Conservation (phyloP, 2,797 vertebrate genomes). For the Enteromius afrohamiltoni region DNA sequence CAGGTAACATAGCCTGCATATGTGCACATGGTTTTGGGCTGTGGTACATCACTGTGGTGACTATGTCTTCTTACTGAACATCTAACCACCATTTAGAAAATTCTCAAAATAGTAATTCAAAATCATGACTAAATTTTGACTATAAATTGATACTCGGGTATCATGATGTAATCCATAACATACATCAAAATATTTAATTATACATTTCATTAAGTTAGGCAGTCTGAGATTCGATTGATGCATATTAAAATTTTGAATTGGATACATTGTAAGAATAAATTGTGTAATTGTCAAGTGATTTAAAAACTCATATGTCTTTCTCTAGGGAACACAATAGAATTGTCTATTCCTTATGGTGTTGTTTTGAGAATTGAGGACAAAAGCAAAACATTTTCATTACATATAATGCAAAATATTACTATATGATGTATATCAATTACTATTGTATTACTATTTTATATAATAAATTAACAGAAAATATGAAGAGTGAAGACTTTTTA, state of each 20-base stretch:
- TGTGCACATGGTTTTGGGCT: background rate
- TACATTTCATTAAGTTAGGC: background rate
- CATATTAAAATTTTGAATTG: background rate
- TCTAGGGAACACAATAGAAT: background rate
- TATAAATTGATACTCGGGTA: background rate
- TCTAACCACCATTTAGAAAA: constrained; percentile 19
- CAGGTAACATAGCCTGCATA: constrained; percentile 52
- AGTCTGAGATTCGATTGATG: background rate
- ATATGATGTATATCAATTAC: background rate
- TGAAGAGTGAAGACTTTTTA: too few species aligned
- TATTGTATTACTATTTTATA: background rate
- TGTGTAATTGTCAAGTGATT: background rate
- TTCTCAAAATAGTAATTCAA: background rate
- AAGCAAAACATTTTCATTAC: background rate
- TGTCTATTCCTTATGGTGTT: background rate
- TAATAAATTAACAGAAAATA: background rate
- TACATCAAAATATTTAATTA: background rate
- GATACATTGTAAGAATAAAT: background rate
- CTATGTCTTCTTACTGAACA: constrained; percentile 1
- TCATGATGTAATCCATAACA: background rate
- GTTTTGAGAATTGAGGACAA: background rate
- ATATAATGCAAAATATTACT: background rate
- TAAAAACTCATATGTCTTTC: background rate
- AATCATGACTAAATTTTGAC: background rate
- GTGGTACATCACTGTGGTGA: background rate